A percentile compares a stretch with the other conserved stretches of the same genome.
Conservation (phyloP, 2,113 vertebrate species). For the Xiphophorus couchianus region DNA sequence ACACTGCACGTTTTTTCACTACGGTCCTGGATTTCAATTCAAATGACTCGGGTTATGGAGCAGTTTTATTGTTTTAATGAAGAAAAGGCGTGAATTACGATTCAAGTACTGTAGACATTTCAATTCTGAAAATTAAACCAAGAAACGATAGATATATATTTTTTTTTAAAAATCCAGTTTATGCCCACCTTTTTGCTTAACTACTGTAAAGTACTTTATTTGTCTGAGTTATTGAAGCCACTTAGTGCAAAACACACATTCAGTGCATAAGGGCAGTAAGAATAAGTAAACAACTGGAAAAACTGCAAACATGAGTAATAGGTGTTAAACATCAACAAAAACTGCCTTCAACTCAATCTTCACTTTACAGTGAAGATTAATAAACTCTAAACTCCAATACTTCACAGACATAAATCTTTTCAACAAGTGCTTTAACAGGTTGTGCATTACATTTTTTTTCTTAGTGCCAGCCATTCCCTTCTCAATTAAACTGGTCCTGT, state of each 20-base stretch:
- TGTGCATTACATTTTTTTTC: neutral
- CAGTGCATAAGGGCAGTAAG: neutral
- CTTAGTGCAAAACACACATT: neutral
- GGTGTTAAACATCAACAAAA: neutral
- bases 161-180: neutral
- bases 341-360: neutral
- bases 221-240: too few relatives aligned
- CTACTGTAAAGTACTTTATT: neutral
- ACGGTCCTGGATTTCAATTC: too few relatives aligned
- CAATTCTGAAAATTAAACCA: neutral
- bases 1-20: too few relatives aligned
- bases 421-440: neutral
- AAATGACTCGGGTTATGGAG: too few relatives aligned
- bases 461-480: neutral
- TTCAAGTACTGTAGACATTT: too few relatives aligned
- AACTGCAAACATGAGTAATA: neutral
- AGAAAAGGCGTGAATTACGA: too few relatives aligned
- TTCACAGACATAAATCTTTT: accelerated
- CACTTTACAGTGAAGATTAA: neutral
- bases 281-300: neutral
- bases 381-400: neutral
- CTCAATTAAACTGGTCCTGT: too few relatives aligned
- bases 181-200: too few relatives aligned
- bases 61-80: too few relatives aligned
- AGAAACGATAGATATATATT: neutral